phyloP scores from a whole-genome alignment of 2,113 vertebrate genomes.

The Theristicus caerulescens region DNA sequence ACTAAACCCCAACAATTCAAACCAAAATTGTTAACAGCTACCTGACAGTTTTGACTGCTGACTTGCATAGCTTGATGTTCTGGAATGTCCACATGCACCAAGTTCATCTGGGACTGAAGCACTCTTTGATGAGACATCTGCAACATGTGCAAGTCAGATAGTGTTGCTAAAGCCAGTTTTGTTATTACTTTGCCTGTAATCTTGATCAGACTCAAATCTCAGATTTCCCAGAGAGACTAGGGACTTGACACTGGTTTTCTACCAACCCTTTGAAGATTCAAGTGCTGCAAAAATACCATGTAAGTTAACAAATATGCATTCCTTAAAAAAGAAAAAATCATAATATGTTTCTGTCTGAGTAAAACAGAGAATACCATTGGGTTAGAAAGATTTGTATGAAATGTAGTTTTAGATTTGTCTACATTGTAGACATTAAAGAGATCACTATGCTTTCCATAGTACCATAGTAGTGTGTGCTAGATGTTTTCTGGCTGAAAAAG shows the following conservation, averaged over 20 bases:
- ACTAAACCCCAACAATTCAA: neutral
- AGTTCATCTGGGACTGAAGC: slow-evolving; percentile 87
- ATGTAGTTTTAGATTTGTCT: neutral
- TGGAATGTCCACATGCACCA: slow-evolving; percentile 85
- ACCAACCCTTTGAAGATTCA: neutral
- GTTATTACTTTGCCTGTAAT: neutral
- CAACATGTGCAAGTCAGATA: slow-evolving; percentile 1
- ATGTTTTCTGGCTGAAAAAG: neutral
- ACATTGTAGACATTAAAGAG: neutral
- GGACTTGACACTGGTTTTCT: neutral
- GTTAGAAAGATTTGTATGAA: neutral
- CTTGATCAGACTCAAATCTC: neutral
- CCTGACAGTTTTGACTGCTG: slow-evolving; percentile 95
- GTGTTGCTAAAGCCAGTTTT: neutral
- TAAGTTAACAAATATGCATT: neutral
- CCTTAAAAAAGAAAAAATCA: neutral
- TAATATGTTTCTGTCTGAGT: neutral
- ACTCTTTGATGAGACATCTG: slow-evolving; percentile 82
- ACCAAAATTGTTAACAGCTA: slow-evolving; percentile 55
- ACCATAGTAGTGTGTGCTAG: neutral
- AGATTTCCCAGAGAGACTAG: neutral
- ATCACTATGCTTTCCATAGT: neutral
- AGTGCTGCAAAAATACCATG: neutral
- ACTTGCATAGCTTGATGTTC: slow-evolving; percentile 91
- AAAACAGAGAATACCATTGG: neutral